Evolutionary conservation across 2,888 invertebrate species (phyloP), one percentile per base, ranked within the genome.

Genomic region (Cephus nigrinus): DNA sequence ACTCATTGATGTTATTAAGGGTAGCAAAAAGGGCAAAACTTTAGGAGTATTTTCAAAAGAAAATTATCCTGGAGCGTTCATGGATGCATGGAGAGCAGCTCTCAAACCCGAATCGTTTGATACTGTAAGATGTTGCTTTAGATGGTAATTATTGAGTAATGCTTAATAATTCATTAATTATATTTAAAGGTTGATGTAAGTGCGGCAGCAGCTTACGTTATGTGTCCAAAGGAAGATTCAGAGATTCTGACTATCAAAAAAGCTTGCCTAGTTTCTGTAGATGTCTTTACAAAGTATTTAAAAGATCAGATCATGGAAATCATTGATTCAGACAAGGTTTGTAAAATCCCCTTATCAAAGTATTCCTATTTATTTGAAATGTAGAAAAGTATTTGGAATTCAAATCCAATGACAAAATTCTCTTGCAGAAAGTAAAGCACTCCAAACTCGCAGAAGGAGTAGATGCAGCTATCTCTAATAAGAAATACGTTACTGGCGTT

Each of bases 241-340:
- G 99, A 99, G 92, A 93, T 99, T 77, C 94, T 95, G 75, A 96
- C 96, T 12, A 95, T 99, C 76, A 98, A 97, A 89, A 98, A 98
- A 92, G 98, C 99, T 0, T 97, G 97, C 85, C 93, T 96, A 90
- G 97, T 98, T 15, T 97, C 98, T 12, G 96, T 97, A 77, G 98
- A 99, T 92, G 96, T 99, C 23, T 99, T 98, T 91, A 97, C 96
- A 75, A 99, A 99, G 92, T 98, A 98, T 92, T 94, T 99, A 71
- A 97, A 98, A 91, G 98, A 98, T 92, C 98, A 99, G 92, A 97
- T 99, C 83, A 98, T 99, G 96, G 98, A 98, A 91, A 98, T 99
- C 84, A 98, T 99, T 89, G 99, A 99, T 93, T 96, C 97, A 5
- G 99, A 99, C 91, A 98, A 96, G 93, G 96, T 96, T 91, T 89